Percentiles rank a stretch among this genome's conserved stretches.
These are phyloP conservation scores for Excalfactoria chinensis DNA, from an alignment of 2,113 vertebrate species.

Conservation along the genomic window DNA sequence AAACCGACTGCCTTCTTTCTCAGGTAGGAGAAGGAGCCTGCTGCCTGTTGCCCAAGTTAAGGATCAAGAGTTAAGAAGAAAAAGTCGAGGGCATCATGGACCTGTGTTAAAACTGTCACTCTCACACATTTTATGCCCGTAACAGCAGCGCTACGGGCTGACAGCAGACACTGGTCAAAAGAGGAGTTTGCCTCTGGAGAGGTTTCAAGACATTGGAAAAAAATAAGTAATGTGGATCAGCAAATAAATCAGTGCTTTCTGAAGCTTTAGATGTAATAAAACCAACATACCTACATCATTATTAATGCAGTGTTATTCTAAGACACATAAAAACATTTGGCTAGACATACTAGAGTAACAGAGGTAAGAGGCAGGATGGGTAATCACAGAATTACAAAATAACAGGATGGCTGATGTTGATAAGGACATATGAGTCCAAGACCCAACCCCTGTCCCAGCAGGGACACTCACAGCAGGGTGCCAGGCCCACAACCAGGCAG, in stretches of 20 bases:
- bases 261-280: background rate
- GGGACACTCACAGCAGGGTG: background rate
- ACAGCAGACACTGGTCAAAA: background rate
- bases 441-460: background rate
- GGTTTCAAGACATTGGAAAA: background rate
- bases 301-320: background rate
- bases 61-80: background rate
- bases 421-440: background rate
- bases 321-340: background rate
- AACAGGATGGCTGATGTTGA: background rate
- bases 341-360: background rate
- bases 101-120: background rate
- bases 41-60: background rate
- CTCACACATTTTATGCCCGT: background rate
- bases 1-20: background rate
- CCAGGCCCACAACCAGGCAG: background rate
- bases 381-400: background rate
- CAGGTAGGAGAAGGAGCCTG: background rate
- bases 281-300: background rate
- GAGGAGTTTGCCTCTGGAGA: background rate
- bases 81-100: background rate
- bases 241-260: background rate
- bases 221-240: background rate
- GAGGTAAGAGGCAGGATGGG: background rate
- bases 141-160: background rate